Conservation (phyloP, 2,797 vertebrate species). For the Enteromius viviparus region DNA sequence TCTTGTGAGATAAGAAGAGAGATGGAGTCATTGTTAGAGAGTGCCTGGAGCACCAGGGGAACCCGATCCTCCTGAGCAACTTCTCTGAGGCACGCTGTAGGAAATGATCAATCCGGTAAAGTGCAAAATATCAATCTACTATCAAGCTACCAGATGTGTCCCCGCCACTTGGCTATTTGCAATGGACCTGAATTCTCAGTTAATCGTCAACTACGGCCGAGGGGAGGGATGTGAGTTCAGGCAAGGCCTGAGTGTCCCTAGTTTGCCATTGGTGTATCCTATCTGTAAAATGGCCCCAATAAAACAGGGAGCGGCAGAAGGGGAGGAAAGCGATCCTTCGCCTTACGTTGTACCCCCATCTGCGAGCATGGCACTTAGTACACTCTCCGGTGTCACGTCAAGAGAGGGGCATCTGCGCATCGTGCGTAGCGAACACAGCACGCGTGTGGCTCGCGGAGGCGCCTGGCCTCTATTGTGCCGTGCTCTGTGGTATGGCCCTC, state of each 20-base stretch:
- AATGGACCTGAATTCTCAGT: conserved; percentile 72
- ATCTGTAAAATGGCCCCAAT: conserved; percentile 72
- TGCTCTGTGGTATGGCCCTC: conserved; percentile 42
- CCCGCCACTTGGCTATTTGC: conserved; percentile 73
- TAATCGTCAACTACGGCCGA: conserved; percentile 71
- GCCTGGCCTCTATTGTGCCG: conserved; percentile 25
- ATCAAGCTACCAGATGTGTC: conserved; percentile 76
- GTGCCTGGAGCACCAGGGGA: conserved; percentile 35
- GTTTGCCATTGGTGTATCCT: conserved; percentile 65
- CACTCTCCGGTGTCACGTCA: conserved; percentile 16
- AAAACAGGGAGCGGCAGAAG: conserved; percentile 65
- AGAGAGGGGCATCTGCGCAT: conserved; percentile 33
- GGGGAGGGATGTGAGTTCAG: conserved; percentile 45
- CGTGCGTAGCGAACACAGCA: conserved; percentile 28
- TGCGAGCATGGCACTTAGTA: conserved; percentile 61
- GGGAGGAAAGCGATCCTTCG: conserved; percentile 31
- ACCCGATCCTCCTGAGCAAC: conserved; percentile 43
- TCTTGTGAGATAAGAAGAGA: conserved; percentile 12
- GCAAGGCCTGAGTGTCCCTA: conserved; percentile 59
- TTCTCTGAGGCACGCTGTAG: conserved; percentile 11
- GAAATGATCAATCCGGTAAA: conserved; percentile 43
- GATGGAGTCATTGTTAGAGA: conserved; percentile 22
- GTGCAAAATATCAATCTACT: conserved; percentile 52
- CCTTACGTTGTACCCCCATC: conserved; percentile 32
- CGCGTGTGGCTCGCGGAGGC: conserved; percentile 37